These are phyloP conservation scores for Hippolais icterina DNA, from an alignment of 2,113 vertebrate species.

Conservation along the genomic window DNA sequence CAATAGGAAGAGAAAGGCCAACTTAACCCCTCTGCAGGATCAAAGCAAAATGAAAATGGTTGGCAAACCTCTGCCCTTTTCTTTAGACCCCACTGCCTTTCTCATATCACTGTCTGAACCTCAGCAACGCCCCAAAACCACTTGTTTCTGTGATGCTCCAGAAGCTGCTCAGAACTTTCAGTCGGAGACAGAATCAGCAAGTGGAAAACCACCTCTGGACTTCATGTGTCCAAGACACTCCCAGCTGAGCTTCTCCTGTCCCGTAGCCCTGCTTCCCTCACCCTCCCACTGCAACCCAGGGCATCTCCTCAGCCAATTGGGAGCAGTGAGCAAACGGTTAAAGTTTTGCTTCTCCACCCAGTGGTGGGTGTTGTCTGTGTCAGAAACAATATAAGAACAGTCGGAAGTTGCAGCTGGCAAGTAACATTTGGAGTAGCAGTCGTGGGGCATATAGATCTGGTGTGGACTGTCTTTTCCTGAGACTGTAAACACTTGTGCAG, in stretches of 20 bases:
- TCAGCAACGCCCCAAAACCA: neutral
- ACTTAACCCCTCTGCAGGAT: neutral
- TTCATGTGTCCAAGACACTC: neutral
- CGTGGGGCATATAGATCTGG: constrained; percentile 62
- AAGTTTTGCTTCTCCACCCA: constrained; percentile 68
- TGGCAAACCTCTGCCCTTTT: neutral
- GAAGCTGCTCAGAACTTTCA: neutral
- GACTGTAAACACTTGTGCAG: constrained; percentile 66
- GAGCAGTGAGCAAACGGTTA: constrained; percentile 68
- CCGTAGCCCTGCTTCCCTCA: neutral
- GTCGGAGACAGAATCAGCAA: neutral
- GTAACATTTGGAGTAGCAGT: constrained; percentile 62
- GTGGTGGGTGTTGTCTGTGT: constrained; percentile 72
- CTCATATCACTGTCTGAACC: neutral
- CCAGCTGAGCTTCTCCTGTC: neutral
- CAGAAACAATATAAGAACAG: constrained; percentile 73
- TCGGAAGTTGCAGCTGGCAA: constrained; percentile 70
- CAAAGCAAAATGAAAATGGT: neutral
- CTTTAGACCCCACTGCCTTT: neutral
- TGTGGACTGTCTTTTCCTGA: constrained; percentile 57
- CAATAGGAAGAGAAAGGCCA: neutral
- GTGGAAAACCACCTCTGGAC: neutral
- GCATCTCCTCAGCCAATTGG: constrained; percentile 34
- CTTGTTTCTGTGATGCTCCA: neutral
- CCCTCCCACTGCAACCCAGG: neutral